A percentile compares a stretch with the other conserved stretches of the same genome.
These are phyloP conservation scores for Corythornis vintsioides DNA, from an alignment of 2,113 vertebrate genomes.

Conservation along the genomic window DNA sequence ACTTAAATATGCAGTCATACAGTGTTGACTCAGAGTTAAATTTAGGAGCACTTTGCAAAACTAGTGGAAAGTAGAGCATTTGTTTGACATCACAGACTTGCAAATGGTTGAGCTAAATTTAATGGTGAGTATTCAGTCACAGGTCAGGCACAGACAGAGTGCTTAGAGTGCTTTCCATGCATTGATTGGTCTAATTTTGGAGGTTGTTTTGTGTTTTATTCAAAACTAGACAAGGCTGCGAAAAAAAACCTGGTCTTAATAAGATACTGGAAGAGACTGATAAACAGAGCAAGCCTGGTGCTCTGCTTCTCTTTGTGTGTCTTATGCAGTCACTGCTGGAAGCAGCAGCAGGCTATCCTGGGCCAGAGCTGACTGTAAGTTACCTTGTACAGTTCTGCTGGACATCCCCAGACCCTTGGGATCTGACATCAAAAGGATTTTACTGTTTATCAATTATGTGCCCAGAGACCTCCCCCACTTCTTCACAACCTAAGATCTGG, in stretches of 20 bases:
- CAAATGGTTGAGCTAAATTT: slow-evolving; percentile 65
- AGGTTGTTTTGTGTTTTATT: slow-evolving; percentile 28
- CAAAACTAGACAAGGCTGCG: not conserved
- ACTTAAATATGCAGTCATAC: slow-evolving; percentile 36
- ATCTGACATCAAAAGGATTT: not conserved
- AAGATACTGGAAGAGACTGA: not conserved
- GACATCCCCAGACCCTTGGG: not conserved
- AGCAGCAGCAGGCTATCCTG: accelerated
- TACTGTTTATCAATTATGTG: not conserved
- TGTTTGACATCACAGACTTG: slow-evolving; percentile 48
- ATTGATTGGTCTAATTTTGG: slow-evolving; percentile 36
- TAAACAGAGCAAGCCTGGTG: not conserved
- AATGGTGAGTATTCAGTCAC: slow-evolving; percentile 28
- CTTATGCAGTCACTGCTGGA: not conserved
- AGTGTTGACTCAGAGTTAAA: slow-evolving; percentile 67
- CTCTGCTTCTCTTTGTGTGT: not conserved
- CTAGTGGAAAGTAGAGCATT: slow-evolving; percentile 48
- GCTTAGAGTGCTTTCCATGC: not conserved
- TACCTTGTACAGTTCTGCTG: not conserved
- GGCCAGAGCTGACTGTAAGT: not conserved
- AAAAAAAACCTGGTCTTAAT: not conserved
- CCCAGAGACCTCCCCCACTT: not conserved
- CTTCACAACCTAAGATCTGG: not conserved
- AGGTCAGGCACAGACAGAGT: not conserved
- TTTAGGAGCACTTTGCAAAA: slow-evolving; percentile 65